Evolutionary conservation across 2,797 vertebrate species (phyloP), one percentile per base, ranked within the genome.

Genomic region (Scomberomorus guttatus): DNA sequence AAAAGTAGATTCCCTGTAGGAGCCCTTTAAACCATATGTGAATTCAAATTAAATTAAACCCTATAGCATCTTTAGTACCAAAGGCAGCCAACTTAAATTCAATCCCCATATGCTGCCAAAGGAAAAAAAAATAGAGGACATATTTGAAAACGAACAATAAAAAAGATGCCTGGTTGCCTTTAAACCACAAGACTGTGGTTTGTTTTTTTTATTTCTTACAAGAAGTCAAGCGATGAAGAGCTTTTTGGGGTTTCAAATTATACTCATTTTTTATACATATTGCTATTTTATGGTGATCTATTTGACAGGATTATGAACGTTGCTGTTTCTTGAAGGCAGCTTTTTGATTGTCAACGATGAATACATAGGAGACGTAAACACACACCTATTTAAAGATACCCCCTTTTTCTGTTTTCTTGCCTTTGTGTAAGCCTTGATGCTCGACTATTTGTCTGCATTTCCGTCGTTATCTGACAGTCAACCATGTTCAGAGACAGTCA

Each of bases 111-210:
- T 78, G 81, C 69, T 90, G 90, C 87, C 83, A 91, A 76, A 86
- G 59, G 57, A 18, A 24, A 20, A 65, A 37, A 77, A 61, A 85
- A 88, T 20, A 72, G 62, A 77, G 79, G 87, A 92, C 80, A 89
- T 86, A 91, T 89, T 91, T 91, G 63, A 94, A 91, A 92, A 91
- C 9, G 77, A 88, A 91, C 89, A 89, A 89, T 85, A 89, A 91
- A 91, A 92, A 91, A 88, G 79, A 93, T 88, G 69, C 72, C 81
- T 77, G 81, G 87, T 86, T 94, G 81, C 82, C 77, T 90, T 89
- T 89, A 93, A 94, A 94, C 92, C 90, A 84, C 92, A 67, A 82
- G 80, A 82, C 86, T 92, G 90, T 74, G 92, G 92, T 94, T 93
- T 93, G 88, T 94, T 18, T 18, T 9, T 92, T 94, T 88, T 88